phyloP scores from a whole-genome alignment of 2,797 vertebrate species.

The Phrynocephalus vlangalii region DNA sequence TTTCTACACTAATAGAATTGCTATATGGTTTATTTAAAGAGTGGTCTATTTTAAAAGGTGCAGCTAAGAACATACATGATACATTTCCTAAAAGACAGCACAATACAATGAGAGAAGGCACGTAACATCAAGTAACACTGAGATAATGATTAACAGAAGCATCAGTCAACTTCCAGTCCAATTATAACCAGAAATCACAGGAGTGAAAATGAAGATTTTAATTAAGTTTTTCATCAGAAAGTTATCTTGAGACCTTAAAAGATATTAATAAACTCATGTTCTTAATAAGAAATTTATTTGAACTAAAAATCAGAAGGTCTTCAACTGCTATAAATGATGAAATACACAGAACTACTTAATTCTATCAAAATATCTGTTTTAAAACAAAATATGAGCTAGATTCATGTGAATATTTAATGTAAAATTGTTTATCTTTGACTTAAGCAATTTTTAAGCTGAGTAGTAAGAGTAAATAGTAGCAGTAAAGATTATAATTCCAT shows the following conservation, averaged over 20 bases:
- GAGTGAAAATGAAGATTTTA: constrained; percentile 20
- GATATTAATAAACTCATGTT: constrained; percentile 17
- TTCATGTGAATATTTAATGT: constrained; percentile 59
- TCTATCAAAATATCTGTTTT: constrained; percentile 43
- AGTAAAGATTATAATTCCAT: constrained; percentile 34
- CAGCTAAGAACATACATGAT: constrained; percentile 20
- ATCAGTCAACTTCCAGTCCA: not conserved
- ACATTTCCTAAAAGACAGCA: constrained; percentile 31
- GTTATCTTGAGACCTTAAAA: constrained; percentile 14
- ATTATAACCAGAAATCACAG: constrained; percentile 49
- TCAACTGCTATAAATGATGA: constrained; percentile 29
- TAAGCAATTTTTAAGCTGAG: constrained; percentile 54
- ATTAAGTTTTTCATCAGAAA: constrained; percentile 28
- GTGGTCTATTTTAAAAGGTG: constrained; percentile 23
- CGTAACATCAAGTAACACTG: constrained; percentile 29
- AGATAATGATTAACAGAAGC: constrained; percentile 34
- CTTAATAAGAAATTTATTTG: not conserved
- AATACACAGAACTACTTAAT: constrained; percentile 46
- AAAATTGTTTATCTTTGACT: constrained; percentile 63
- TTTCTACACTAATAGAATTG: constrained; percentile 30
- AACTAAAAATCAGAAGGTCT: not conserved
- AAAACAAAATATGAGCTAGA: constrained; percentile 55
- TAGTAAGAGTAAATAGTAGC: constrained; percentile 25
- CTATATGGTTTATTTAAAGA: not conserved
- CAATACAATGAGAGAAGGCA: not conserved